Evolutionary conservation across 37 sponge, comb jelly and placozoan genomes (phyloP).

Genomic region (Dysidea cf. avara): DNA sequence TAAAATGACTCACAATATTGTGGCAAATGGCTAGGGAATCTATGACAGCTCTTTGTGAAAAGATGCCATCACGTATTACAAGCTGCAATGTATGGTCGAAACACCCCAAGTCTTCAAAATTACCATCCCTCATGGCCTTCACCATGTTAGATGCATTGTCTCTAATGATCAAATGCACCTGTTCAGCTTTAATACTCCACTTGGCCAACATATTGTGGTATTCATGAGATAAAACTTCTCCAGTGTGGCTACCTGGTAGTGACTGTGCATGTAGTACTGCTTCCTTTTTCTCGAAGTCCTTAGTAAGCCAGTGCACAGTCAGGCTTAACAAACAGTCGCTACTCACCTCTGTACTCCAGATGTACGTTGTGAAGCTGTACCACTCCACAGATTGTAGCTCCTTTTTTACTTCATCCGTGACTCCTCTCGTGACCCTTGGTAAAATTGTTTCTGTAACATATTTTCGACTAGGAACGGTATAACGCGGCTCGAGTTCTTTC

Average conservation of each 20-base stretch:
- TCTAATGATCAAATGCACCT: conserved; percentile 16
- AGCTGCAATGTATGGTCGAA: conserved; percentile 30
- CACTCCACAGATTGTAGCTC: too few relatives aligned
- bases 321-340: conserved; percentile 34
- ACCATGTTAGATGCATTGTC: conserved; percentile 38
- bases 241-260: conserved; percentile 38
- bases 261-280: conserved; percentile 17
- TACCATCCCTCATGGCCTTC: conserved; percentile 7
- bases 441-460: too few relatives aligned
- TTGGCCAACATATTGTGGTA: conserved; percentile 24
- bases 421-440: too few relatives aligned
- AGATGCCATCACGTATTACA: conserved; percentile 22
- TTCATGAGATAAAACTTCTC: conserved; percentile 9
- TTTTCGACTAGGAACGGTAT: too few relatives aligned
- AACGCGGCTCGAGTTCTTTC: too few relatives aligned
- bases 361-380: conserved; percentile 37
- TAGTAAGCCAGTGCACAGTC: conserved; percentile 34
- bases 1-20: conserved; percentile 34
- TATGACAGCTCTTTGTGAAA: conserved; percentile 19
- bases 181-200: conserved; percentile 23
- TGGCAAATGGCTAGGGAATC: conserved; percentile 12
- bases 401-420: too few relatives aligned
- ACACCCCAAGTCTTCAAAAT: not conserved
- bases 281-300: conserved; percentile 13
- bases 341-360: conserved; percentile 23